Conservation (phyloP, 2,797 vertebrate genomes). For the Anas georgica region DNA sequence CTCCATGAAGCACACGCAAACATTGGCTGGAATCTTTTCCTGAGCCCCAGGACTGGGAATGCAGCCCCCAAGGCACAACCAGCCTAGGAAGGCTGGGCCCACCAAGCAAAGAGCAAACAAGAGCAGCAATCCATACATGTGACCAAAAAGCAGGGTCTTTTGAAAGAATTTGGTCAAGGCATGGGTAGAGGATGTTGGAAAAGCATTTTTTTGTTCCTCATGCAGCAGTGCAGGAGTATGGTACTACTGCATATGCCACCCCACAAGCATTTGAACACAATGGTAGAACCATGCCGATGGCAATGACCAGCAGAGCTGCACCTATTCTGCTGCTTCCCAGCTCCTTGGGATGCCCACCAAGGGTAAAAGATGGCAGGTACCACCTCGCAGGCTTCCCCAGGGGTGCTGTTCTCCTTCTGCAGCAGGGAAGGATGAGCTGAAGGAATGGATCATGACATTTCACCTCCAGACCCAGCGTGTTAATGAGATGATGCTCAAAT, state of each 20-base stretch:
- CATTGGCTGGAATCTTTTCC: neutral
- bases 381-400: neutral
- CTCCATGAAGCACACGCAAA: neutral
- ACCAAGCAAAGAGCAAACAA: too few species aligned
- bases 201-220: neutral
- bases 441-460: neutral
- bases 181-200: neutral
- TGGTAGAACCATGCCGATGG: accelerated
- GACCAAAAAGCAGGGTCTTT: neutral
- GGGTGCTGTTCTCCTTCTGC: neutral
- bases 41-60: neutral
- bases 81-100: neutral
- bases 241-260: neutral
- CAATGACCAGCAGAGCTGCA: neutral
- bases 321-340: neutral
- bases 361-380: neutral
- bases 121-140: neutral
- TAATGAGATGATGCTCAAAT: accelerated
- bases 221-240: neutral
- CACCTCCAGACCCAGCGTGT: neutral
- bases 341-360: neutral
- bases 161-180: neutral
- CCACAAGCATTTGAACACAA: accelerated
- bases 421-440: neutral
- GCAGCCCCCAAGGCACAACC: neutral